phyloP scores from a whole-genome alignment of 2,888 invertebrate genomes.

The Troides oblongomaculatus region DNA sequence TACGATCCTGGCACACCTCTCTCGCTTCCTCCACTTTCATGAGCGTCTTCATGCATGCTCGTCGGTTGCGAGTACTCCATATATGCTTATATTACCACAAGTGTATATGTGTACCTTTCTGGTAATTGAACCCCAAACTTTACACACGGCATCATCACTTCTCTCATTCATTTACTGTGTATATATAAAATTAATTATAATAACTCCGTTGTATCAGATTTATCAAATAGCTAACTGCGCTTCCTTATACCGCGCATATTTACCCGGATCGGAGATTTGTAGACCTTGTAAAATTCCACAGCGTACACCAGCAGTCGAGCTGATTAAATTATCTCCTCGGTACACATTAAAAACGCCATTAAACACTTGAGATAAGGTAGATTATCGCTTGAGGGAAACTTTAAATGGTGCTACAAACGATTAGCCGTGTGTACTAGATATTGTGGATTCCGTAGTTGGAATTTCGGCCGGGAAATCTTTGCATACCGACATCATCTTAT shows the following conservation, averaged over 20 bases:
- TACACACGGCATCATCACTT: too few relatives aligned
- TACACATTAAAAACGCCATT: conserved; percentile 11
- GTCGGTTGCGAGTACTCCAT: too few relatives aligned
- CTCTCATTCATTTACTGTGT: neutral
- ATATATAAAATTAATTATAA: neutral
- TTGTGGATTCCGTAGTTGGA: conserved; percentile 33
- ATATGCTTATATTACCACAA: too few relatives aligned
- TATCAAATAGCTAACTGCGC: conserved; percentile 22
- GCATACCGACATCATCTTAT: conserved; percentile 49
- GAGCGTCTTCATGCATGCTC: too few relatives aligned
- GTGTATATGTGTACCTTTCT: too few relatives aligned
- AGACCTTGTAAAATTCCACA: conserved; percentile 28
- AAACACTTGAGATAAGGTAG: neutral
- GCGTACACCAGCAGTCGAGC: conserved; percentile 18
- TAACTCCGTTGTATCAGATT: conserved; percentile 1
- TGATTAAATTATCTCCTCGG: conserved; percentile 27
- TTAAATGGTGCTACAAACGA: conserved; percentile 17
- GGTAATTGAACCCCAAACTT: too few relatives aligned
- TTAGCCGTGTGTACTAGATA: conserved; percentile 30
- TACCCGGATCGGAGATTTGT: conserved; percentile 24
- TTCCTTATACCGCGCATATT: conserved; percentile 25
- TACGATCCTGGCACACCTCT: too few relatives aligned
- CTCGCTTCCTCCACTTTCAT: too few relatives aligned
- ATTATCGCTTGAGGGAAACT: neutral
- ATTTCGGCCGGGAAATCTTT: conserved; percentile 51